Evolutionary conservation across 1,140 invertebrate genomes (phyloP), one percentile per base, ranked within the genome.

Genomic region (Brachionus angularis): DNA sequence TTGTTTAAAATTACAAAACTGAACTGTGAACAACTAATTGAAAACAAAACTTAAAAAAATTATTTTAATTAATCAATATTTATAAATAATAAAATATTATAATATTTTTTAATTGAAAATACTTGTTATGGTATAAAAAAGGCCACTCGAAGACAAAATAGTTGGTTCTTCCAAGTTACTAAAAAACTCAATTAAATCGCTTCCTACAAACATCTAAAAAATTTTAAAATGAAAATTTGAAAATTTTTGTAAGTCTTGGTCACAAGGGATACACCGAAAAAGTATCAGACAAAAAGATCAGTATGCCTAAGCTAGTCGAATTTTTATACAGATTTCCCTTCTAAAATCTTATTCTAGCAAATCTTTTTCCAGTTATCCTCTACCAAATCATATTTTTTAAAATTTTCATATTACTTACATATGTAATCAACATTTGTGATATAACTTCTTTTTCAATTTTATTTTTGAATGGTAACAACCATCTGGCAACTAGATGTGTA

Each of bases 161-260:
- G 31, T 29, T 53, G 31, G 7, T 53, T 53, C 50, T n/a, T 27
- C 18, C 10, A 33, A 33, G 29, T 53, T 33, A 7, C 27, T 53
- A 34, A 53, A 53, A 53, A 53, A 53, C 33, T 53, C 50, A 5
- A 53, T 31, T 31, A 53, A n/a, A 53, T 53, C 50, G 12, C 50
- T 29, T 33, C 50, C 50, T 7, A 16, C 29, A 53, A 53, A 27
- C 31, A 53, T 53, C 50, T 46, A 46, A 18, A 50, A 14, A 10
- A 25, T 50, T 3, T 4, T 0, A 33, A 33, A 16, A 29, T 4
- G 33, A 34, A 50, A 1, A n/a, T n/a, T n/a, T n/a, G n/a, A n/a
- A n/a, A n/a, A n/a, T n/a, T n/a, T n/a, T n/a, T n/a, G n/a, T n/a
- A n/a, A n/a, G n/a, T n/a, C n/a, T n/a, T n/a, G n/a, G n/a, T n/a